Evolutionary conservation across 2,797 vertebrate species (phyloP).

Genomic region (Cyclura pinguis): DNA sequence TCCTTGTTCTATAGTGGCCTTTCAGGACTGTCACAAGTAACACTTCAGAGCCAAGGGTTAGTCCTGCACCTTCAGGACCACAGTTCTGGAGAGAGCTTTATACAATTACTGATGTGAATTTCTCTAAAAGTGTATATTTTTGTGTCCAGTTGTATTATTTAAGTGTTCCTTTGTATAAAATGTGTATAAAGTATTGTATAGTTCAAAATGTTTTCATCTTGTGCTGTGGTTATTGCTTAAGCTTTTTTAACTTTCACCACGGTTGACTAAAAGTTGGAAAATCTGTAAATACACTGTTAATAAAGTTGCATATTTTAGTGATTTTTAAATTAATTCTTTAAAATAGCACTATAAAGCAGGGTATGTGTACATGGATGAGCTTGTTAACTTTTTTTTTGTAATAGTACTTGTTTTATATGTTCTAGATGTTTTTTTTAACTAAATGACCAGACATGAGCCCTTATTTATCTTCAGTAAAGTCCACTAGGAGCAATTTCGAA

Average conservation of each 20-base stretch:
- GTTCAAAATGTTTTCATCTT: slow-evolving; percentile 85
- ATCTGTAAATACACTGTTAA: slow-evolving; percentile 86
- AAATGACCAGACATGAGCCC: not conserved
- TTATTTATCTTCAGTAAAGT: not conserved
- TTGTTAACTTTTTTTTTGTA: not conserved
- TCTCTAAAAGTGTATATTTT: slow-evolving; percentile 88
- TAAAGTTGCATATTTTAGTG: slow-evolving; percentile 90
- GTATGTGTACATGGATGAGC: not conserved
- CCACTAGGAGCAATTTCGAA: not conserved
- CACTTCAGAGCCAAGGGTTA: slow-evolving; percentile 81
- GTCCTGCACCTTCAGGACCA: slow-evolving; percentile 83
- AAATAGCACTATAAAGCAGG: not conserved
- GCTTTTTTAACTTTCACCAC: slow-evolving; percentile 83
- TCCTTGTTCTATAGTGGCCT: slow-evolving; percentile 79
- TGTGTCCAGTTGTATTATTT: slow-evolving; percentile 88
- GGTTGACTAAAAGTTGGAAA: slow-evolving; percentile 81
- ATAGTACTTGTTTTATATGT: not conserved
- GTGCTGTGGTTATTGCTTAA: slow-evolving; percentile 83
- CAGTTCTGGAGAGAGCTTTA: slow-evolving; percentile 84
- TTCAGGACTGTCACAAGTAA: slow-evolving; percentile 82
- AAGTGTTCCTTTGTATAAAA: slow-evolving; percentile 88
- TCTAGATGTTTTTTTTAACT: not conserved
- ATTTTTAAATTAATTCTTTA: slow-evolving; percentile 62
- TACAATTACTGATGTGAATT: slow-evolving; percentile 87
- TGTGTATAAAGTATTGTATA: slow-evolving; percentile 86